These are phyloP conservation scores for Tenrec ecaudatus DNA, from an alignment of 2,113 vertebrate genomes.

Conservation along the genomic window DNA sequence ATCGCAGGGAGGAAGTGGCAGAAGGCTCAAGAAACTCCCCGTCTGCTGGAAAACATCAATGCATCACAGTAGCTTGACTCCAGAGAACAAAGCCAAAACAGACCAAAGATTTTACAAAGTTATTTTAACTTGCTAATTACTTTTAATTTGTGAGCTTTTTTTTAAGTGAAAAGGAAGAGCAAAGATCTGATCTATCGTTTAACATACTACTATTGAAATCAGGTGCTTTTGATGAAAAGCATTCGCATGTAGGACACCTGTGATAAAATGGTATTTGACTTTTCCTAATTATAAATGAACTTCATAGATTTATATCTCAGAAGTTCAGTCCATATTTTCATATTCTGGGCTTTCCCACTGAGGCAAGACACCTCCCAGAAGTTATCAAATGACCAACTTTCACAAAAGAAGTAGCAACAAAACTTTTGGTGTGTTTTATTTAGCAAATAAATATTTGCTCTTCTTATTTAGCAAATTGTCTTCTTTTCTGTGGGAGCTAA, in stretches of 20 bases:
- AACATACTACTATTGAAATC: neutral
- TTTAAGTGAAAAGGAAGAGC: neutral
- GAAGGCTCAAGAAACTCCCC: neutral
- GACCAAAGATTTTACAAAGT: neutral
- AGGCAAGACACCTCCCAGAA: constrained; percentile 10
- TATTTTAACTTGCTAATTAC: neutral
- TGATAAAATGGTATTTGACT: constrained; percentile 30
- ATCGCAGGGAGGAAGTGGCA: neutral
- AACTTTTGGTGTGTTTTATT: neutral
- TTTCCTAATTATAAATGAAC: neutral
- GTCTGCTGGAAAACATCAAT: neutral
- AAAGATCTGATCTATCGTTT: neutral
- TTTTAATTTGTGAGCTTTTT: neutral
- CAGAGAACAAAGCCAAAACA: neutral
- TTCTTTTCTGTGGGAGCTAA: neutral
- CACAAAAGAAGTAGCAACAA: neutral
- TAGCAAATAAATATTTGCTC: neutral
- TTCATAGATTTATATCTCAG: constrained; percentile 40
- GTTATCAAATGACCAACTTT: neutral
- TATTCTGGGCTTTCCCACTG: neutral
- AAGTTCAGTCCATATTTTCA: neutral
- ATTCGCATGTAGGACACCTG: neutral
- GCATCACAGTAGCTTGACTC: neutral
- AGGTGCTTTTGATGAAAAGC: no score
- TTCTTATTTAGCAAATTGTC: neutral